Conservation (phyloP, 2,888 invertebrate species). For the Quadriops clusia region DNA sequence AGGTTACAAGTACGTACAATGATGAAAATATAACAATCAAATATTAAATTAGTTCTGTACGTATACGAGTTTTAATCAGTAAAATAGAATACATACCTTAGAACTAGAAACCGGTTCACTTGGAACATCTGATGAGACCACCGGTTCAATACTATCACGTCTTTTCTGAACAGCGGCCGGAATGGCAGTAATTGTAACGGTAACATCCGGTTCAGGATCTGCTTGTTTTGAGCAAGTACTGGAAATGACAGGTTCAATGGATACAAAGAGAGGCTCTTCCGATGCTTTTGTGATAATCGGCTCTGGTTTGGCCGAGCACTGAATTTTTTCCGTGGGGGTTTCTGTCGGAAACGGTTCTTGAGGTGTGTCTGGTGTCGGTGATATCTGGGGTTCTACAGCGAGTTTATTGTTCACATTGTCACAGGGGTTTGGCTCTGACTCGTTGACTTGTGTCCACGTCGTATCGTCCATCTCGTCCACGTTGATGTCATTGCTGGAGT, state of each 20-base stretch:
- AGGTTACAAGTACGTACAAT: too few relatives aligned
- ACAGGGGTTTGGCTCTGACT: constrained; percentile 7
- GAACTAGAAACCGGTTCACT: too few relatives aligned
- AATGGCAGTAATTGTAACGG: constrained; percentile 22
- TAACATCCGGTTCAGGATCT: constrained; percentile 15
- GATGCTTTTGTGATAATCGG: constrained; percentile 20
- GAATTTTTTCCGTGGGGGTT: constrained; percentile 1
- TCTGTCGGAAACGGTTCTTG: background rate
- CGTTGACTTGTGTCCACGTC: constrained; percentile 21
- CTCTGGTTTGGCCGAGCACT: too few relatives aligned
- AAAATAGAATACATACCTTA: too few relatives aligned
- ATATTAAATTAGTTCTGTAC: too few relatives aligned
- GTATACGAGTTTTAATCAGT: too few relatives aligned
- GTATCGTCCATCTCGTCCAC: constrained; percentile 47
- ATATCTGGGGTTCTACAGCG: background rate
- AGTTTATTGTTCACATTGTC: constrained; percentile 6
- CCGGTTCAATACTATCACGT: constrained; percentile 26
- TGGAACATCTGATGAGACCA: constrained; percentile 22
- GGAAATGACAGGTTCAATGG: constrained; percentile 22
- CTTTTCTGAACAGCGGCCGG: constrained; percentile 27
- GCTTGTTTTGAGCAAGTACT: constrained; percentile 19
- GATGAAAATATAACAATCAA: too few relatives aligned
- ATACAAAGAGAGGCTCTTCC: constrained; percentile 22
- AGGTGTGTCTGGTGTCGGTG: background rate
- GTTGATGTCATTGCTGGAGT: constrained; percentile 41